Evolutionary conservation across 2,797 vertebrate species (phyloP).

Genomic region (Fratercula arctica): DNA sequence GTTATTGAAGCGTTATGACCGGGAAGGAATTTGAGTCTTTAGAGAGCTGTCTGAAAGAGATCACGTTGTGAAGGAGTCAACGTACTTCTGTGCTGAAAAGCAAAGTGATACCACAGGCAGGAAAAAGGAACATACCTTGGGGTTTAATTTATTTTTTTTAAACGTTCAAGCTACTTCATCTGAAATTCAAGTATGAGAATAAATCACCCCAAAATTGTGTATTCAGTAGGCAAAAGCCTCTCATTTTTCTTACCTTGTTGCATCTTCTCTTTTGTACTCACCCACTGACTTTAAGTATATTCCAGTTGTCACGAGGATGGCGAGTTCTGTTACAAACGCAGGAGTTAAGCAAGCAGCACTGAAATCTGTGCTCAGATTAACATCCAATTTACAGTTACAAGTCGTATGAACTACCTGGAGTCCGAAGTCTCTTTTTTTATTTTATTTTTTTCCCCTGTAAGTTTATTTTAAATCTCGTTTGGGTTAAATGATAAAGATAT

Average conservation of each 20-base stretch:
- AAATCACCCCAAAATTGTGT: neutral
- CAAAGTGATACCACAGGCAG: neutral
- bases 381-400: neutral
- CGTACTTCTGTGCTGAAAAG: neutral
- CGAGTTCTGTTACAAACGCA: neutral
- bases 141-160: neutral
- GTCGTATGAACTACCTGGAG: neutral
- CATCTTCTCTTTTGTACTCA: neutral
- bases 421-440: no score
- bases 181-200: neutral
- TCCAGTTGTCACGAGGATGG: neutral
- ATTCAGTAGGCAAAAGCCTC: neutral
- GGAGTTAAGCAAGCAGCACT: neutral
- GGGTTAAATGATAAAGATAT: neutral
- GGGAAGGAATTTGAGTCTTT: neutral
- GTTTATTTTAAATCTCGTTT: fast-evolving
- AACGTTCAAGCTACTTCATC: neutral
- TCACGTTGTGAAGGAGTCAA: neutral
- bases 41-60: neutral
- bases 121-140: neutral
- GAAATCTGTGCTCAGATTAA: neutral
- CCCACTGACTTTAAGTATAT: neutral
- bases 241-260: neutral
- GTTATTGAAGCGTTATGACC: neutral
- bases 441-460: neutral